Evolutionary conservation across 2,113 vertebrate genomes (phyloP).

Genomic region (Phyllostomus discolor): DNA sequence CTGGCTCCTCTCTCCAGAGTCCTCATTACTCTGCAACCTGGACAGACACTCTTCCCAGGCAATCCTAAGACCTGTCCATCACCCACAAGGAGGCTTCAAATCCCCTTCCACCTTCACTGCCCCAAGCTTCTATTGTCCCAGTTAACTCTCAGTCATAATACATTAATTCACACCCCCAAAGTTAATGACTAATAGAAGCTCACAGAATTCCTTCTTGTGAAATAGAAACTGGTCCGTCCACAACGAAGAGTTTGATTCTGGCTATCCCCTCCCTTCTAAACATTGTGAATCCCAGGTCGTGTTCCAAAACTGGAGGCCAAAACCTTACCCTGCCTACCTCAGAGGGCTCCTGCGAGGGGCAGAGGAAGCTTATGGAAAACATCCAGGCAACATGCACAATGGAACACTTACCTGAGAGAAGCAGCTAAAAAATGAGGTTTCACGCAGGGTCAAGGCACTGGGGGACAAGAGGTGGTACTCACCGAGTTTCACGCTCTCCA

Average conservation of each 20-base stretch:
- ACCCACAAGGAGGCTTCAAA: neutral
- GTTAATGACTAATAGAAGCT: neutral
- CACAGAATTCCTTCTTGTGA: neutral
- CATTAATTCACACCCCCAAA: conserved; percentile 2
- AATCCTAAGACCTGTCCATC: neutral
- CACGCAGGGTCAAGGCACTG: neutral
- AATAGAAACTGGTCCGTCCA: neutral
- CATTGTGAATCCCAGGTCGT: neutral
- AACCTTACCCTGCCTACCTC: neutral
- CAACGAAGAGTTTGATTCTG: neutral
- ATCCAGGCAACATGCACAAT: neutral
- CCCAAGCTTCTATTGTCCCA: neutral
- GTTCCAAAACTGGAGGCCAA: neutral
- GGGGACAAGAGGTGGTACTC: conserved; percentile 60
- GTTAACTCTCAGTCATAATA: neutral
- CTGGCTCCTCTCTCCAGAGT: neutral
- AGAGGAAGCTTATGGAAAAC: conserved; percentile 14
- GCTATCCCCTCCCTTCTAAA: neutral
- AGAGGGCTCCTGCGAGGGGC: neutral
- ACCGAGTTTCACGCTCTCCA: conserved; percentile 95
- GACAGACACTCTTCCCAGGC: neutral
- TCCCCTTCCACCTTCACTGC: neutral
- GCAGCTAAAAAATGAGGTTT: neutral
- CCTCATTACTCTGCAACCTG: neutral
- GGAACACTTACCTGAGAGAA: neutral